Base-by-base conservation (phyloP, 2,113 vertebrate species). In the Hirundichthys speculiger region DNA sequence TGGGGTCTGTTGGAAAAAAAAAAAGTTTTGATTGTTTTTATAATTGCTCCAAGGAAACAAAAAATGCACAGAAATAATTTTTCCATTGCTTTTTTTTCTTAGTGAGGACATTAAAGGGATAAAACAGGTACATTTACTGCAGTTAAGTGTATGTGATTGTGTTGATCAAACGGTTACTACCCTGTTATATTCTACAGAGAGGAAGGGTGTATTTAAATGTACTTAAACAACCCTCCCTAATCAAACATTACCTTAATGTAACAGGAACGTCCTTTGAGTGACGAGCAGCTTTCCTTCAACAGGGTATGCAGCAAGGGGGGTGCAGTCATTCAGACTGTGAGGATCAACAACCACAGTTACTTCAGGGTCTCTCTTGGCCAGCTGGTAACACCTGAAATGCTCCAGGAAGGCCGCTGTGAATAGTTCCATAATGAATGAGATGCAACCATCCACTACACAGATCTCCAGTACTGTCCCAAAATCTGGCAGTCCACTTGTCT, bases 351-450 rank as follows among this genome's bases (percentile, higher is more conserved):
- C 25, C 21, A 59, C 19, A 63, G 21, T 59, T 38, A n/a, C 42
- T 19, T 41, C 8, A 66, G 56, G 55, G 40, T 43, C 43, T 56
- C 15, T 57, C 15, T 25, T 50, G 9, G 14, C 14, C 8, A 50
- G 22, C 3, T 27, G 48, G 22, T 50, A 50, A 70, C 74, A 64
- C 46, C 65, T 48, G 2, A 66, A 15, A 69, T 77, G 60, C 55
- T 77, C 61, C 55, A 70, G 3, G 46, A 55, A 75, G 64, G 2
- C 7, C 2, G 48, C 48, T 52, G 43, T 51, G 27, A 60, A 69
- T 30, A 46, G 39, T 73, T 69, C 57, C 3, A 72, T 52, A 53
- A 80, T 63, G 30, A 80, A 80, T 24, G 13, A 80, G 20, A 75
- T 42, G 30, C 25, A n/a, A 2, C 64, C 38, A 55, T 40, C 59